These are phyloP conservation scores for Stomatorhinus walkeri DNA, from an alignment of 2,797 vertebrate species.

Conservation along the genomic window DNA sequence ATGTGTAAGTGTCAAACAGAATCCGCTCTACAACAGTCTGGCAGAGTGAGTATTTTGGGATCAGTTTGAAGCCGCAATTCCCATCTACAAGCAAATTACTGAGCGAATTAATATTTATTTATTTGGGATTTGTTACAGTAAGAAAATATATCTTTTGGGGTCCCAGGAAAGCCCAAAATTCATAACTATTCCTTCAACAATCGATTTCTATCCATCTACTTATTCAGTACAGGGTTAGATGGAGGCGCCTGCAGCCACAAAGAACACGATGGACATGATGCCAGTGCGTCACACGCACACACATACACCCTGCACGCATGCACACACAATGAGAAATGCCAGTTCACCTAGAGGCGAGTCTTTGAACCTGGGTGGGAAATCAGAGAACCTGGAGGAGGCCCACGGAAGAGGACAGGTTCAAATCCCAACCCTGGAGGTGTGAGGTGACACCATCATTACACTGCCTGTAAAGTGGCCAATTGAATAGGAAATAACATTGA, in stretches of 20 bases:
- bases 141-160: slow-evolving; percentile 19
- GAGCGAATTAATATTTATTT: slow-evolving; percentile 48
- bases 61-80: slow-evolving; percentile 42
- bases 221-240: background rate
- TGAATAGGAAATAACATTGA: background rate
- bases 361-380: background rate
- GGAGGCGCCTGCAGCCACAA: background rate
- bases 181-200: slow-evolving; percentile 5
- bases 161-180: slow-evolving; percentile 9
- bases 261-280: background rate
- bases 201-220: slow-evolving; percentile 18
- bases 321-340: background rate
- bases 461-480: background rate
- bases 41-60: slow-evolving; percentile 49
- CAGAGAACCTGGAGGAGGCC: background rate
- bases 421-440: background rate
- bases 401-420: background rate
- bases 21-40: slow-evolving; percentile 39
- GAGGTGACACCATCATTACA: background rate
- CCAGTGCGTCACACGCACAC: background rate
- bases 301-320: background rate
- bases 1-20: slow-evolving; percentile 56
- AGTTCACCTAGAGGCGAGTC: background rate
- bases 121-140: background rate
- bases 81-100: slow-evolving; percentile 42